phyloP scores from a whole-genome alignment of 2,797 vertebrate species.

The Enteromius paludinosus region DNA sequence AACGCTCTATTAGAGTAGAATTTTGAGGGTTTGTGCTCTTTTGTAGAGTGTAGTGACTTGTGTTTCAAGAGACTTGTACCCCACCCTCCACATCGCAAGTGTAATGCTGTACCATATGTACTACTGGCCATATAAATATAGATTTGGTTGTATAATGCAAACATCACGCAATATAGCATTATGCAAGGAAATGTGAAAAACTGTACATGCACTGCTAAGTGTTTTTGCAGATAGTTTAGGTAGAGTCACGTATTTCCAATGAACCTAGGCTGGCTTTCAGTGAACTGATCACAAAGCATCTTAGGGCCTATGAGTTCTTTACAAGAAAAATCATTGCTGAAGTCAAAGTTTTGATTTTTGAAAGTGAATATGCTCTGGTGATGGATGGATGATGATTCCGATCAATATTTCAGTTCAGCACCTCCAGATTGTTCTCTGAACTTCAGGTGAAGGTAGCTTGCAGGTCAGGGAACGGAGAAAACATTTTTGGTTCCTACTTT shows the following conservation, averaged over 20 bases:
- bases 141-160: too few species aligned
- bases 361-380: neutral
- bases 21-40: neutral
- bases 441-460: neutral
- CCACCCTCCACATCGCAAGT: neutral
- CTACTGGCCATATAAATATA: neutral
- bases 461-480: neutral
- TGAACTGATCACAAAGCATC: neutral
- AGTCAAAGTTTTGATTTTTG: neutral
- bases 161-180: too few species aligned
- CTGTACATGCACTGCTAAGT: neutral
- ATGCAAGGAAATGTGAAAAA: neutral
- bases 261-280: neutral
- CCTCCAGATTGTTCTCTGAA: conserved; percentile 8
- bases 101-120: neutral
- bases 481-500: neutral
- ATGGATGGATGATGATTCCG: neutral
- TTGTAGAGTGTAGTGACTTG: neutral
- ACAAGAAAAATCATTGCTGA: neutral
- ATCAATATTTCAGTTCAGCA: conserved; percentile 10
- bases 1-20: neutral
- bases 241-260: neutral
- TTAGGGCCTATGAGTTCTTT: neutral
- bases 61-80: neutral
- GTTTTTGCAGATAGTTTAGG: neutral